Base-by-base conservation (phyloP, 2,797 vertebrate genomes). In the Crocidura indochinensis region DNA sequence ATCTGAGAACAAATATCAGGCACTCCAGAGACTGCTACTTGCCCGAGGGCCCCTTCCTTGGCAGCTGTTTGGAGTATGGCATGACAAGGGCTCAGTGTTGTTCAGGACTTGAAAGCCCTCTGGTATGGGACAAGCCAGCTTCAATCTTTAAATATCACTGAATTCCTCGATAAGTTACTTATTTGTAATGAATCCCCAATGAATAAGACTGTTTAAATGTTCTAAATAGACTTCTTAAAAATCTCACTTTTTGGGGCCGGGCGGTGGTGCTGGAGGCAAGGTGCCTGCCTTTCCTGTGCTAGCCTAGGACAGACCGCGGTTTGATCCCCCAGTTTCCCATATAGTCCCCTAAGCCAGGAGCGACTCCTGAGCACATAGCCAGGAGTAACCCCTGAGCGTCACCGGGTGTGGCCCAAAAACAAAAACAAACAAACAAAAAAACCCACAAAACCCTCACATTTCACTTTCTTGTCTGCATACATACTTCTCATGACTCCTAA, bases 71-170 rank as follows among this genome's bases (percentile, higher is more conserved):
- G 68, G 72, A 87, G 29, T 69, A 31, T 44, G 78, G 60, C 17
- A 60, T 0, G 1, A 0, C 15, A 20, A 73, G 75, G 49, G 29
- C 49, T 92, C 51, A 85, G 31, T 69, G 44, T 60, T 51, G 60
- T 44, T 27, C 78, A 31, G 84, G 53, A 22, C 79, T 73, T 83
- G 49, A 75, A 80, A 92, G 49, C n/a, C 78, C 38, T 77, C 46
- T 38, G 73, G 19, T 53, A n/a, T 75, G 44, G 64, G 86, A 88
- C 6, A 72, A 7, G 64, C 46, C 87, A 94, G 26, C 75, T 91
- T 29, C 27, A 11, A 86, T 92, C 68, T 90, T 85, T 12, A 85
- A 8, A 31, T 84, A 44, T 68, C 15, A 76, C 22, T 56, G 11
- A 53, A 2, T 65, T 87, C 75, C 51, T 60, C 10, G 44, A 71